phyloP scores from a whole-genome alignment of 2,888 invertebrate genomes.

The Exephanes ischioxanthus region DNA sequence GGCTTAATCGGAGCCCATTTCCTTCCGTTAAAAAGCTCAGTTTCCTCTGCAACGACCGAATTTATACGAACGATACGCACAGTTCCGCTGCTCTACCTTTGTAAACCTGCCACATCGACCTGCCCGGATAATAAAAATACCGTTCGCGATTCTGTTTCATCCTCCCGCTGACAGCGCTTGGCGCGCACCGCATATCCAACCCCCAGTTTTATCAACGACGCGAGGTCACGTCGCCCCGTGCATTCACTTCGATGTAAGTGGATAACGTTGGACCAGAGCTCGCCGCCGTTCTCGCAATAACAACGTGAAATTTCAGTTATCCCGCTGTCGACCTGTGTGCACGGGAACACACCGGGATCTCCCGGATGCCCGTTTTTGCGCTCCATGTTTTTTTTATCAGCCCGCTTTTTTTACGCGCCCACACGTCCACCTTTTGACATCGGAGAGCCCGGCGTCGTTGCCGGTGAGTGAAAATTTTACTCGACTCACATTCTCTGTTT shows the following conservation, averaged over 20 bases:
- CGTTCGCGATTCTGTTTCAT: constrained; percentile 31
- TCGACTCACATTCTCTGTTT: constrained; percentile 15
- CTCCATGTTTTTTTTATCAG: constrained; percentile 41
- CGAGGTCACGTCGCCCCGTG: constrained; percentile 25
- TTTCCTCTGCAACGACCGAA: constrained; percentile 79
- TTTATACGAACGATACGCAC: constrained; percentile 69
- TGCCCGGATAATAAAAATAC: constrained; percentile 23
- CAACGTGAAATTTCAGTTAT: constrained; percentile 52
- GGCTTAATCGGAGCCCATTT: constrained; percentile 82
- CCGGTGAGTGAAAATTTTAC: constrained; percentile 49
- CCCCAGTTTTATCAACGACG: constrained; percentile 41
- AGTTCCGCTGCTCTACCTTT: neutral
- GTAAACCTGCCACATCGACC: neutral
- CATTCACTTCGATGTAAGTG: constrained; percentile 55
- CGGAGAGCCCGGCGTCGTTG: constrained; percentile 38
- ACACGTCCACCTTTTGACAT: constrained; percentile 52
- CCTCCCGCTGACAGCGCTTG: neutral
- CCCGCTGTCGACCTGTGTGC: neutral
- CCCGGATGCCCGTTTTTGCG: constrained; percentile 28
- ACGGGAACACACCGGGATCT: neutral
- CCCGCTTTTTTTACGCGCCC: constrained; percentile 12
- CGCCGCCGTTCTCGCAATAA: constrained; percentile 40
- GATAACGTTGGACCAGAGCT: constrained; percentile 56
- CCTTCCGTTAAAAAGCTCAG: constrained; percentile 79
- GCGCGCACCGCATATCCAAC: neutral